Conservation (phyloP, 2,888 invertebrate species). For the Strigamia crassipes region DNA sequence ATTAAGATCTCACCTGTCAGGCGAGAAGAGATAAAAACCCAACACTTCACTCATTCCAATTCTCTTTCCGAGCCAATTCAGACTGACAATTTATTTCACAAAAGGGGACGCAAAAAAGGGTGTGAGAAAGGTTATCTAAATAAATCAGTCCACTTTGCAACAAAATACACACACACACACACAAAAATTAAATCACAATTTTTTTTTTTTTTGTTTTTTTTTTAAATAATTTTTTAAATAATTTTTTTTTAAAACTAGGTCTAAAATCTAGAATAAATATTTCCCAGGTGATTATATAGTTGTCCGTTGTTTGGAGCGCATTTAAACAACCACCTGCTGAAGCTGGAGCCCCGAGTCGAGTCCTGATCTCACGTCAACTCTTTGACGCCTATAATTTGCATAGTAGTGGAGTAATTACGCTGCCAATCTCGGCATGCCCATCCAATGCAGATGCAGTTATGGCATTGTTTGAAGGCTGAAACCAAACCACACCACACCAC, state of each 20-base stretch:
- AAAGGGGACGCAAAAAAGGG: neutral
- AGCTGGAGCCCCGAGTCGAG: neutral
- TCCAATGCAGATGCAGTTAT: neutral
- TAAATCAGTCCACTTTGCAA: neutral
- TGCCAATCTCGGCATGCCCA: neutral
- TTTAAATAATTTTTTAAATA: too few relatives aligned
- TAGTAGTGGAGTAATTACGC: neutral
- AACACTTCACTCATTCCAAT: constrained; percentile 28
- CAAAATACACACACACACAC: too few relatives aligned
- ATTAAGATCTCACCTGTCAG: constrained; percentile 42
- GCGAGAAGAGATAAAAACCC: constrained; percentile 13
- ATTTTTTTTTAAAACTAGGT: too few relatives aligned
- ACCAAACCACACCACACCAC: too few relatives aligned
- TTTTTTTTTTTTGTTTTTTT: too few relatives aligned
- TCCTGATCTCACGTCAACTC: neutral
- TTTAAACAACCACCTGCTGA: constrained; percentile 23
- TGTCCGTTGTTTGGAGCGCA: neutral
- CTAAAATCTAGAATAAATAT: too few relatives aligned
- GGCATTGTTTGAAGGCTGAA: neutral
- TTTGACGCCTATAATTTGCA: constrained; percentile 19
- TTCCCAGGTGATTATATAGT: neutral
- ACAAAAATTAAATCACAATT: too few relatives aligned
- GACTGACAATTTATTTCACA: neutral
- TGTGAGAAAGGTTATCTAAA: neutral
- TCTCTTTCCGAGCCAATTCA: neutral